Conservation (phyloP, 1,140 invertebrate genomes). For the Aphis craccivora region DNA sequence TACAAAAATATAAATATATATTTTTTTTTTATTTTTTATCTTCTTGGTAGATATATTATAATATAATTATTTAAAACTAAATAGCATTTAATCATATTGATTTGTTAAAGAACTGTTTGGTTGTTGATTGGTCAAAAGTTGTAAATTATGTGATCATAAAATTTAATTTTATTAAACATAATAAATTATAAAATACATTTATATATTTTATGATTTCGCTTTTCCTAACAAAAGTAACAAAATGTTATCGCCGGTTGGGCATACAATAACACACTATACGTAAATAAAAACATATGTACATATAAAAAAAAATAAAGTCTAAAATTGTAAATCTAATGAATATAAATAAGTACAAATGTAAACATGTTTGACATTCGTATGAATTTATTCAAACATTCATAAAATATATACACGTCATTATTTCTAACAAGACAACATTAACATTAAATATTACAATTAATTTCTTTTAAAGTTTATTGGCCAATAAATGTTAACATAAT, state of each 20-base stretch:
- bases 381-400: not conserved
- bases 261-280: not conserved
- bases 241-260: not conserved
- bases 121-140: not conserved
- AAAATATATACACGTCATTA: not conserved
- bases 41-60: not conserved
- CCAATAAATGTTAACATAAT: not conserved
- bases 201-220: not conserved
- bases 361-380: not conserved
- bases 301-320: not conserved
- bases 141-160: not conserved
- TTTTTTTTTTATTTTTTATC: not conserved
- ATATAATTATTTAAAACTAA: not conserved
- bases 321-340: not conserved
- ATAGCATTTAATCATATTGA: not conserved
- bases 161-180: not conserved
- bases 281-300: not conserved
- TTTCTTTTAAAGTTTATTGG: not conserved
- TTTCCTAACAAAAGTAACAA: constrained; percentile 8
- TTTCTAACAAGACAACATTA: not conserved
- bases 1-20: not conserved
- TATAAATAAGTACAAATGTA: not conserved
- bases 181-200: not conserved
- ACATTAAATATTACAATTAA: not conserved
- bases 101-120: not conserved